Evolutionary conservation across 1,140 invertebrate species (phyloP).

Genomic region (Limonius californicus): DNA sequence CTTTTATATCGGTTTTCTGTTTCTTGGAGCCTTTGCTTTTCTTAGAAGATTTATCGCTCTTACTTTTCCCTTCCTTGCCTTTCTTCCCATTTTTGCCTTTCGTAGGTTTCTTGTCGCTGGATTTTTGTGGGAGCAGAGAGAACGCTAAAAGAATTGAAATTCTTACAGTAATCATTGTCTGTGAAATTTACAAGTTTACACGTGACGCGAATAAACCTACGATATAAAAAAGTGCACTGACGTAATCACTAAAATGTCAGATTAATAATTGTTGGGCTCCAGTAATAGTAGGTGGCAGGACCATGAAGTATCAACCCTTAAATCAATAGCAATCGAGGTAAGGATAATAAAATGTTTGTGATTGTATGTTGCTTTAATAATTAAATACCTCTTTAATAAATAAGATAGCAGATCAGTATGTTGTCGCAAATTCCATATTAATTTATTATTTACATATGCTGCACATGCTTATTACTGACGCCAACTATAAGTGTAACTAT

Average conservation of each 20-base stretch:
- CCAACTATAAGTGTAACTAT: too few species aligned
- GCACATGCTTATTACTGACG: too few species aligned
- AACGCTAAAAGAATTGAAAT: not conserved
- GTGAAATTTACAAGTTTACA: not conserved
- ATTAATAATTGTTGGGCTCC: too few species aligned
- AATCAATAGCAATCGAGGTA: too few species aligned
- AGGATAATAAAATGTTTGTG: too few species aligned
- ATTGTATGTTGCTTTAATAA: too few species aligned
- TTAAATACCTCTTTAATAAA: too few species aligned
- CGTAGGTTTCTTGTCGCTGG: not conserved
- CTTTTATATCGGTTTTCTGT: not conserved
- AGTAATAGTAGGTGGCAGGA: too few species aligned
- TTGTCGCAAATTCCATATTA: too few species aligned
- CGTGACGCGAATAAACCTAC: not conserved
- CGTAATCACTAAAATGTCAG: not conserved
- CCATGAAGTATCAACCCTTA: too few species aligned
- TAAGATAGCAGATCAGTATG: too few species aligned
- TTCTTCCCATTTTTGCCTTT: not conserved
- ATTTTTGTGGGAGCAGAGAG: not conserved
- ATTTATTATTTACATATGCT: too few species aligned
- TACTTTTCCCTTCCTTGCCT: not conserved
- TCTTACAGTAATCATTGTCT: not conserved
- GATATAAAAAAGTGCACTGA: not conserved
- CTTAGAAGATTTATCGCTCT: not conserved
- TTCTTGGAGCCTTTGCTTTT: not conserved